A percentile compares a stretch with the other conserved stretches of the same genome.
Evolutionary conservation across 2,888 invertebrate genomes (phyloP).

Genomic region (Calliphora vomitoria): DNA sequence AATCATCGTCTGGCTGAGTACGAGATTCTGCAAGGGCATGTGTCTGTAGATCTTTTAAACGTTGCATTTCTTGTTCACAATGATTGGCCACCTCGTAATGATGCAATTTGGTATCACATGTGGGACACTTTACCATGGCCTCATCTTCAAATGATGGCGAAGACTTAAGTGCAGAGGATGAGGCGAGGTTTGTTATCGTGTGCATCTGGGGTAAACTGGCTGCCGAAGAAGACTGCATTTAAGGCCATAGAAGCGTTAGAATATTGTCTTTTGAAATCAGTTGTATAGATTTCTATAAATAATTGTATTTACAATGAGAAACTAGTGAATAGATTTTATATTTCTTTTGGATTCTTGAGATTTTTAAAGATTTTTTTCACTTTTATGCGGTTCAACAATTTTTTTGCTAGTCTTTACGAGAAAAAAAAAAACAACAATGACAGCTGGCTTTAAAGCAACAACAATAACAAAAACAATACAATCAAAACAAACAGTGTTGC

Average conservation of each 20-base stretch:
- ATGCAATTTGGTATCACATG: slow-evolving; percentile 93
- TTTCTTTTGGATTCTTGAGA: slow-evolving; percentile 62
- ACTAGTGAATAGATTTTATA: neutral
- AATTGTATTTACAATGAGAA: neutral
- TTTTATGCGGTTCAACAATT: slow-evolving; percentile 25
- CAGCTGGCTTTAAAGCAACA: slow-evolving; percentile 52
- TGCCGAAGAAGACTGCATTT: slow-evolving; percentile 58
- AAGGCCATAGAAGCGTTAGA: slow-evolving; percentile 36
- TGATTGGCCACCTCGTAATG: slow-evolving; percentile 94
- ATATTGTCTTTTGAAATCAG: slow-evolving; percentile 12
- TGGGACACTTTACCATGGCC: slow-evolving; percentile 90
- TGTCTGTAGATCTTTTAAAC: slow-evolving; percentile 84
- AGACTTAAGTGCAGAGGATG: slow-evolving; percentile 37
- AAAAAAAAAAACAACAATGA: slow-evolving; percentile 61
- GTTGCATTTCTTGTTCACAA: slow-evolving; percentile 91
- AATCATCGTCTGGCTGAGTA: neutral
- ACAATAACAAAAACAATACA: slow-evolving; percentile 40
- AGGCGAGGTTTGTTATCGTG: slow-evolving; percentile 33
- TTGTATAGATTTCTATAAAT: neutral
- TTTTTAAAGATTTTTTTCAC: slow-evolving; percentile 62
- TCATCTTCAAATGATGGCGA: slow-evolving; percentile 68
- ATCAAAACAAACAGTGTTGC: slow-evolving; percentile 46
- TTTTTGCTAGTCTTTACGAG: slow-evolving; percentile 9
- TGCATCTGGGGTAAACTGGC: slow-evolving; percentile 43
- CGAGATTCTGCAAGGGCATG: slow-evolving; percentile 27